Conservation (phyloP, 2,888 invertebrate genomes). For the Capitulum mitella region DNA sequence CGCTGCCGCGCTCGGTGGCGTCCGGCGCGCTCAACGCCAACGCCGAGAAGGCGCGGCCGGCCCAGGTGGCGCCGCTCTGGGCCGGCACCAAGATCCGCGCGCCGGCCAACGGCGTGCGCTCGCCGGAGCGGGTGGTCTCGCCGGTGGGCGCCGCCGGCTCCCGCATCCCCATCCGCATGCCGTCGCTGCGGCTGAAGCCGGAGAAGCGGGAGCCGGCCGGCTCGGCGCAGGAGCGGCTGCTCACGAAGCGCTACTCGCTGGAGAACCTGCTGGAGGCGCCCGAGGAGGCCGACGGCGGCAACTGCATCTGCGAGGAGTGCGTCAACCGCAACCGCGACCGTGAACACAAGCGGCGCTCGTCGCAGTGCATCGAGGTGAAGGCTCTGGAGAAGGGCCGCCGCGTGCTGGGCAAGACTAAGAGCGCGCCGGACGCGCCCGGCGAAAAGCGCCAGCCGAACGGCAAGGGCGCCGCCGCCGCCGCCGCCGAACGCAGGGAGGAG, state of each 20-base stretch:
- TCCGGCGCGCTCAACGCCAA: slow-evolving; percentile 1
- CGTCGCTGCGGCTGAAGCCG: slow-evolving; percentile 20
- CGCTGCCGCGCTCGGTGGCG: background rate
- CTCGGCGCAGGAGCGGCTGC: slow-evolving; percentile 2
- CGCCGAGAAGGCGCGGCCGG: background rate
- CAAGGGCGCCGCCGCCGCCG: background rate
- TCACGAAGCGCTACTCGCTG: slow-evolving; percentile 25
- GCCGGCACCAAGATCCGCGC: slow-evolving; percentile 10
- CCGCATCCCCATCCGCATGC: slow-evolving; percentile 8
- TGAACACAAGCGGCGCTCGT: background rate
- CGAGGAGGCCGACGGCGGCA: slow-evolving; percentile 8
- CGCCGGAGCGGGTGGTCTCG: background rate
- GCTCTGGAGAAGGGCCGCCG: background rate
- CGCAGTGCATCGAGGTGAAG: background rate
- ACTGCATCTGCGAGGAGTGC: background rate
- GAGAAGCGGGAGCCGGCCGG: background rate
- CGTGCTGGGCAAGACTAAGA: background rate
- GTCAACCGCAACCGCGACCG: background rate
- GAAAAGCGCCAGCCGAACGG: background rate
- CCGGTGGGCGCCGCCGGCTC: background rate
- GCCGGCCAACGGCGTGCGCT: slow-evolving; percentile 1
- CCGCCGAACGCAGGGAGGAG: too few relatives aligned
- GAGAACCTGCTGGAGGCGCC: slow-evolving; percentile 23
- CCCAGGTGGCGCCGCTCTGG: background rate
- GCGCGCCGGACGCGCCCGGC: background rate